A percentile compares a stretch with the other conserved stretches of the same genome.
phyloP scores from a whole-genome alignment of 1,140 invertebrate species.

The Melanaphis sacchari region DNA sequence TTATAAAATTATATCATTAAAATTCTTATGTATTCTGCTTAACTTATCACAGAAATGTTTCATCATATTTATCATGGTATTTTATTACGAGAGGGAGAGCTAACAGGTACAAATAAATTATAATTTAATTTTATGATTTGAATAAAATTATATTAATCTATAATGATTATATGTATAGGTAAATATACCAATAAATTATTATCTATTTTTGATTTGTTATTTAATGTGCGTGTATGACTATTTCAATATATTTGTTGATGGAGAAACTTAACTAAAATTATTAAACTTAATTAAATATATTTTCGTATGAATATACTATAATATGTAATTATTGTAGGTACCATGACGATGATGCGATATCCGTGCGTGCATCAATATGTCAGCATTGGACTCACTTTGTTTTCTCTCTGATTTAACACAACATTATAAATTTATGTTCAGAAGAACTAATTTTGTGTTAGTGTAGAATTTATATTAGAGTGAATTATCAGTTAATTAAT shows the following conservation, averaged over 20 bases:
- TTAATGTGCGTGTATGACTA: not conserved
- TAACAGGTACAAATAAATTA: not conserved
- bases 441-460: no score
- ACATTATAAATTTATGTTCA: no score
- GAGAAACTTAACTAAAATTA: not conserved
- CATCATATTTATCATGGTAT: not conserved
- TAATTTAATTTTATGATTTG: not conserved
- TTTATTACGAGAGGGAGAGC: no score
- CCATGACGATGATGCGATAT: no score
- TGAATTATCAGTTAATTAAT: no score
- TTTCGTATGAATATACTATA: no score
- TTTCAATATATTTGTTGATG: not conserved
- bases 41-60: not conserved
- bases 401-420: not conserved
- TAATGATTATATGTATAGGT: no score
- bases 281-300: no score
- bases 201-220: not conserved
- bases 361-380: no score
- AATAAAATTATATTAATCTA: not conserved
- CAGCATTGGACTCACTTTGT: not conserved
- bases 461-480: no score
- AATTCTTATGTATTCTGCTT: not conserved
- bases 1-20: not conserved
- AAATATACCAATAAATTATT: no score
- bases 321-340: no score